Percentiles rank a stretch among this genome's conserved stretches.
Conservation (phyloP, 2,888 invertebrate species). For the Stramonita haemastoma region DNA sequence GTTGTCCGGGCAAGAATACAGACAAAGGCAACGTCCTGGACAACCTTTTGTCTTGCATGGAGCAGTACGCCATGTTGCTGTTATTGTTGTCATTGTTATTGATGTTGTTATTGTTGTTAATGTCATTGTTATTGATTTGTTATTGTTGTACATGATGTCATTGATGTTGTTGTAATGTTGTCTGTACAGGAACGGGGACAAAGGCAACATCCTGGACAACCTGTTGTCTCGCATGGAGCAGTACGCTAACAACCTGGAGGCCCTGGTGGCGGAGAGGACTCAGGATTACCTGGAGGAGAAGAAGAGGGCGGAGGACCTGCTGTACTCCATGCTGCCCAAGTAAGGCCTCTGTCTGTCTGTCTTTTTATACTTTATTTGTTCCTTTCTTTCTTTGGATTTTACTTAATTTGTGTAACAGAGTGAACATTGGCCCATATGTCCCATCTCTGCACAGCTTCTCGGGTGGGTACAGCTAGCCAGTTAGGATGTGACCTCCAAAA, state of each 20-base stretch:
- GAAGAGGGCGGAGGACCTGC: constrained; percentile 47
- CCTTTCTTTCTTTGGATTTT: no score
- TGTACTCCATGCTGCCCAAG: constrained; percentile 79
- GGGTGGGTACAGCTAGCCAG: no score
- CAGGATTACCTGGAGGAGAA: constrained; percentile 52
- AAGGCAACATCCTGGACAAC: constrained; percentile 43
- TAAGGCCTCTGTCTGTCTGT: no score
- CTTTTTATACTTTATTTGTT: no score
- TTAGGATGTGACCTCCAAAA: no score
- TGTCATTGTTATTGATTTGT: no score
- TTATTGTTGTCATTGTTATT: no score
- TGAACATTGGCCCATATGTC: no score
- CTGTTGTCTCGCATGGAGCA: constrained; percentile 51
- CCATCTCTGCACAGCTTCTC: no score
- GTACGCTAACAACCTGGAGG: constrained; percentile 50
- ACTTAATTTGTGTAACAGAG: no score
- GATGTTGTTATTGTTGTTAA: no score
- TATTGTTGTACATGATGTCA: background rate
- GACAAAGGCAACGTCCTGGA: background rate
- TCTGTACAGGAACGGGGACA: constrained; percentile 39
- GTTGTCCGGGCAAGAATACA: no score
- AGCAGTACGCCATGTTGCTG: constrained; percentile 41
- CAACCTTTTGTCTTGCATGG: constrained; percentile 44
- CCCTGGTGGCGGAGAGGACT: constrained; percentile 50
- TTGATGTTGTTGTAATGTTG: constrained; percentile 26